A percentile compares a stretch with the other conserved stretches of the same genome.
phyloP scores from a whole-genome alignment of 2,797 vertebrate genomes.

The Cynodonichthys magdalenae region DNA sequence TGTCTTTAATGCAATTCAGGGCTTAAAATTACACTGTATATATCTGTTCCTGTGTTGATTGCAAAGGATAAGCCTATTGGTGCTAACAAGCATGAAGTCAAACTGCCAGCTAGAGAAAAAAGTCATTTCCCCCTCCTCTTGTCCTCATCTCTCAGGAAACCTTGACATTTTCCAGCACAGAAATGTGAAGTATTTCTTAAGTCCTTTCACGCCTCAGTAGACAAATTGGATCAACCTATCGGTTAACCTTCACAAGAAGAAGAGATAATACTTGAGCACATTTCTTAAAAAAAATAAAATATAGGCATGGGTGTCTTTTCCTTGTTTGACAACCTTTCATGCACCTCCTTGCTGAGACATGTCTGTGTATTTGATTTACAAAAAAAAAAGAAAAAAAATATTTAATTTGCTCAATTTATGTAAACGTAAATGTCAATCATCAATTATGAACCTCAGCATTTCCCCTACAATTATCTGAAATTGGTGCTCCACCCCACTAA shows the following conservation, averaged over 20 bases:
- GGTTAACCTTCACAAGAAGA: conserved; percentile 81
- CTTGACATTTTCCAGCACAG: conserved; percentile 79
- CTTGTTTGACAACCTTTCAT: conserved; percentile 62
- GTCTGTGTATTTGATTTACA: conserved; percentile 25
- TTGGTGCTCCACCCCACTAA: too few species aligned
- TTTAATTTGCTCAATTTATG: neutral
- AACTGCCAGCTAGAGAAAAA: conserved; percentile 70
- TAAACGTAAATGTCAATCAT: neutral
- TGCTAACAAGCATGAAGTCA: conserved; percentile 74
- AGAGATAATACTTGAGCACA: conserved; percentile 74
- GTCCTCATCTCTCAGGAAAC: conserved; percentile 78
- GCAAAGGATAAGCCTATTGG: conserved; percentile 77
- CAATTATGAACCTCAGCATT: neutral
- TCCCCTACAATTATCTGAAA: too few species aligned
- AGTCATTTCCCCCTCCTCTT: conserved; percentile 67
- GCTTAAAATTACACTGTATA: conserved; percentile 66
- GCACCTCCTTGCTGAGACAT: conserved; percentile 36
- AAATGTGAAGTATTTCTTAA: conserved; percentile 81
- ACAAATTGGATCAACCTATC: conserved; percentile 84
- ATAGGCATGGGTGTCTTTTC: conserved; percentile 58
- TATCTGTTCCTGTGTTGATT: conserved; percentile 71
- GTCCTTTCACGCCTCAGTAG: conserved; percentile 76
- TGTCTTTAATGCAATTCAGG: conserved; percentile 61
- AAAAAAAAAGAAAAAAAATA: neutral
- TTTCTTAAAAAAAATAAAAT: conserved; percentile 69